Conservation (phyloP, 2,113 vertebrate genomes). For the Chitala chitala region DNA sequence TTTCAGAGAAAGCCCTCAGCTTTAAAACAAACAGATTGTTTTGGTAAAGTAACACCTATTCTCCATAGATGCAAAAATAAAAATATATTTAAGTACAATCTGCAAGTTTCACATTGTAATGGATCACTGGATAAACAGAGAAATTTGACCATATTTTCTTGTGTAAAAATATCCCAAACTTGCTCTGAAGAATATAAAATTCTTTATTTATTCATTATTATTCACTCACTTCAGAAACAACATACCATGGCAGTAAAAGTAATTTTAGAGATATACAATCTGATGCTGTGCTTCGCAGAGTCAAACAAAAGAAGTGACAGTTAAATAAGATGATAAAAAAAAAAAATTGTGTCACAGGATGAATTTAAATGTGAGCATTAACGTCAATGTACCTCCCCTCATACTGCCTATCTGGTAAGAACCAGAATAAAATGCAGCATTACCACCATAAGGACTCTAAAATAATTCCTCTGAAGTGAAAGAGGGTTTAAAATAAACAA, state of each 20-base stretch:
- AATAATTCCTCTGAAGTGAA: conserved; percentile 2
- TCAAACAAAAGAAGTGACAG: neutral
- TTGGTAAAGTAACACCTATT: too few relatives aligned
- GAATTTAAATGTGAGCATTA: neutral
- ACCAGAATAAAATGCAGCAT: conserved; percentile 2
- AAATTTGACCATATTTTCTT: too few relatives aligned
- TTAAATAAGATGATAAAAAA: conserved; percentile 7
- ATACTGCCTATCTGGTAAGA: neutral
- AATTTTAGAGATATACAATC: neutral
- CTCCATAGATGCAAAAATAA: too few relatives aligned
- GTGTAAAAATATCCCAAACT: too few relatives aligned
- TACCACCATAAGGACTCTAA: neutral
- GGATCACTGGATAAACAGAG: too few relatives aligned
- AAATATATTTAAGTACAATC: too few relatives aligned
- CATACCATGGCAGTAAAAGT: neutral
- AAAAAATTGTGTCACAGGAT: neutral
- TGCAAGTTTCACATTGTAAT: too few relatives aligned
- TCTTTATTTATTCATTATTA: too few relatives aligned
- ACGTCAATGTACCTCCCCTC: neutral
- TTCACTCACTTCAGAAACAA: neutral
- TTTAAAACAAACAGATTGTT: too few relatives aligned
- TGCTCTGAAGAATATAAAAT: too few relatives aligned
- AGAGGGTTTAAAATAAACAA: conserved; percentile 6
- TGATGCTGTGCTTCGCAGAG: neutral
- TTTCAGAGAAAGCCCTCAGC: too few relatives aligned